These are phyloP conservation scores for Tetropium fuscum DNA, from an alignment of 2,888 invertebrate genomes.

Conservation along the genomic window DNA sequence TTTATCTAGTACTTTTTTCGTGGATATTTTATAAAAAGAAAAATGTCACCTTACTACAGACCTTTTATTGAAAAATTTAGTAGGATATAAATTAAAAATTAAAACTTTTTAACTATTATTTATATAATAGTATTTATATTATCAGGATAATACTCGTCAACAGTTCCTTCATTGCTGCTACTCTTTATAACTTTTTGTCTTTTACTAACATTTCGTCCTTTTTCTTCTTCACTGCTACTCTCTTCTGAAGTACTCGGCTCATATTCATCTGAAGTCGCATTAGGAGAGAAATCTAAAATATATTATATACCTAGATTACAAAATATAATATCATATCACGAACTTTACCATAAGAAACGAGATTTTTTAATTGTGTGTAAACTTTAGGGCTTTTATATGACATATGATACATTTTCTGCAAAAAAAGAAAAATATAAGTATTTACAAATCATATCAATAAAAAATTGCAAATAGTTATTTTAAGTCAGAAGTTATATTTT, in stretches of 20 bases:
- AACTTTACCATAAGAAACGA: neutral
- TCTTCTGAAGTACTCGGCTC: constrained; percentile 1
- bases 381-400: neutral
- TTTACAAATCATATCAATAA: constrained; percentile 1
- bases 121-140: constrained; percentile 1
- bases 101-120: no score
- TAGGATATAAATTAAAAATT: no score
- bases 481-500: no score
- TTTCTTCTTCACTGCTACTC: neutral
- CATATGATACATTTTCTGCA: neutral
- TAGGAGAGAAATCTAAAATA: neutral
- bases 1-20: no score
- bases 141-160: neutral
- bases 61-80: no score
- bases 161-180: neutral
- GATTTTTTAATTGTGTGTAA: neutral
- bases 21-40: no score
- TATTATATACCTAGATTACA: neutral
- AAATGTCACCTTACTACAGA: no score
- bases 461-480: no score
- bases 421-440: neutral
- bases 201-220: neutral
- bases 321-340: neutral
- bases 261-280: neutral
- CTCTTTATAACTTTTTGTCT: neutral